Percentiles rank a stretch among this genome's conserved stretches.
These are phyloP conservation scores for Siniperca knerii DNA, from an alignment of 2,113 vertebrate genomes.

Conservation along the genomic window DNA sequence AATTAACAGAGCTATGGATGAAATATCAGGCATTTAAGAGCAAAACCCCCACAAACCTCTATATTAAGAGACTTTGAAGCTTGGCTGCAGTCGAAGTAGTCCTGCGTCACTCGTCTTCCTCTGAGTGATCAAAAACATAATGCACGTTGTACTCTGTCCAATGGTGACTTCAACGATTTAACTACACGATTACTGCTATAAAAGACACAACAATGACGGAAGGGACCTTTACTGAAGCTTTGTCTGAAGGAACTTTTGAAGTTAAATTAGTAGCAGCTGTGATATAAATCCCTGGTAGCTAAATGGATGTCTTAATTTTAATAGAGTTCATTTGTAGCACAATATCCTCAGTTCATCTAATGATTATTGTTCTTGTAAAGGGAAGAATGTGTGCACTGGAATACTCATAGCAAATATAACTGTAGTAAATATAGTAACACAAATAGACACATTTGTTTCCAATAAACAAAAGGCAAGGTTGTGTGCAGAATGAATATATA, in stretches of 20 bases:
- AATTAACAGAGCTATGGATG: constrained; percentile 41
- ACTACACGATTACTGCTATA: constrained; percentile 50
- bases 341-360: constrained; percentile 9
- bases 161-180: constrained; percentile 67
- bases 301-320: constrained; percentile 18
- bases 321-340: neutral
- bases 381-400: neutral
- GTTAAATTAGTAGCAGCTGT: constrained; percentile 35
- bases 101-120: constrained; percentile 50
- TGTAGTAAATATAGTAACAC: neutral
- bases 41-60: constrained; percentile 12
- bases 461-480: neutral
- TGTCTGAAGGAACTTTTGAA: constrained; percentile 11
- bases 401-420: constrained; percentile 6
- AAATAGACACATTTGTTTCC: constrained; percentile 3
- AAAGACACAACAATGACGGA: constrained; percentile 55
- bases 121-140: constrained; percentile 56
- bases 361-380: constrained; percentile 12
- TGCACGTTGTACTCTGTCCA: constrained; percentile 57
- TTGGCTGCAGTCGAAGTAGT: constrained; percentile 41
- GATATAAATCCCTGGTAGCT: constrained; percentile 26
- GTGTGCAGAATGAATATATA: neutral
- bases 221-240: constrained; percentile 28
- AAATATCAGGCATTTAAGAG: constrained; percentile 11
- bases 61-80: constrained; percentile 35